phyloP scores from a whole-genome alignment of 1,140 invertebrate species.

The Nephila pilipes region DNA sequence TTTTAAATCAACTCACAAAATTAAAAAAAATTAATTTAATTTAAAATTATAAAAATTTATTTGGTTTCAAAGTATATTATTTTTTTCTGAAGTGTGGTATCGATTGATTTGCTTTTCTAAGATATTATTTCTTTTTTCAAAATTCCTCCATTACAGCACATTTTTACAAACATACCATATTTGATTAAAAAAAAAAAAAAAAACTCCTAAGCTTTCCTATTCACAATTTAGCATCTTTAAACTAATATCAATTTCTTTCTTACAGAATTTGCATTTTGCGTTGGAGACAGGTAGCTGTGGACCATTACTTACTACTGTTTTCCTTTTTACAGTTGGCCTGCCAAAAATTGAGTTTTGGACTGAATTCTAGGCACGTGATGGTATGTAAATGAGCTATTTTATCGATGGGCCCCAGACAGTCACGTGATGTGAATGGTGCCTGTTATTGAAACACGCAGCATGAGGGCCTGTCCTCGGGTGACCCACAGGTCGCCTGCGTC shows the following conservation, averaged over 20 bases:
- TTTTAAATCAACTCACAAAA: too few species aligned
- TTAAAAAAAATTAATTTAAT: too few species aligned
- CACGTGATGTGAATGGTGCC: constrained; percentile 58
- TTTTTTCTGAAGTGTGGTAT: too few species aligned
- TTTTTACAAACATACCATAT: too few species aligned
- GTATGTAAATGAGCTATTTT: constrained; percentile 51
- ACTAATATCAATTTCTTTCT: neutral
- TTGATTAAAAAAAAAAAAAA: too few species aligned
- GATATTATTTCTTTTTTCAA: too few species aligned
- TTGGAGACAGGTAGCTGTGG: neutral
- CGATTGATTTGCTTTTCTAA: too few species aligned
- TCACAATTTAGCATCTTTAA: neutral
- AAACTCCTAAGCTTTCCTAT: neutral
- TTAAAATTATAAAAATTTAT: too few species aligned
- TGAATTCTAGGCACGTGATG: constrained; percentile 50
- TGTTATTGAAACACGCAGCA: constrained; percentile 61
- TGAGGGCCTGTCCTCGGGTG: constrained; percentile 54
- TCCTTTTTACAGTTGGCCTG: neutral
- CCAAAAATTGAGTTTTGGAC: constrained; percentile 5
- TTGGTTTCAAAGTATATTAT: too few species aligned
- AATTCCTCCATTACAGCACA: too few species aligned
- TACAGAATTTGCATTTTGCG: neutral
- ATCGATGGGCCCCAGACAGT: constrained; percentile 44
- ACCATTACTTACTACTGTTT: neutral
- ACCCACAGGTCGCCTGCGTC: constrained; percentile 40